Percentiles rank a stretch among this genome's conserved stretches.
Conservation (phyloP, 2,797 vertebrate genomes). For the Myotis daubentonii region DNA sequence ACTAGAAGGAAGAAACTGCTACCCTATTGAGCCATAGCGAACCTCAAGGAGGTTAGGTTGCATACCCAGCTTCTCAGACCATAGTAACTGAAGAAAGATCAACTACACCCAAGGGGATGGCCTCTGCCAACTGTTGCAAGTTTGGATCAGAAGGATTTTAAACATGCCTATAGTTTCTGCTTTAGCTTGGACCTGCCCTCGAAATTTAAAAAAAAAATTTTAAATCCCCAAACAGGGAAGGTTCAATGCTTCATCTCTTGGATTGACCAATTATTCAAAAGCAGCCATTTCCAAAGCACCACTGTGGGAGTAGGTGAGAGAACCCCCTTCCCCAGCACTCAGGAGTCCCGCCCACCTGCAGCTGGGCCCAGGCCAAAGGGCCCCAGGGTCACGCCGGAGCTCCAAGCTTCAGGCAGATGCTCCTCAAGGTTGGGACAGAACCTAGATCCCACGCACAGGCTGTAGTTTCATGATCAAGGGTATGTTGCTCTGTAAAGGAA, state of each 20-base stretch:
- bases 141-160: neutral
- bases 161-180: neutral
- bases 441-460: neutral
- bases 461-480: neutral
- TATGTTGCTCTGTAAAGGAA: neutral
- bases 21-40: neutral
- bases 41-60: neutral
- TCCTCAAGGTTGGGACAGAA: neutral
- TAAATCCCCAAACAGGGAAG: neutral
- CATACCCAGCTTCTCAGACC: neutral
- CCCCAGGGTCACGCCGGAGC: neutral
- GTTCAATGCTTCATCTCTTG: neutral
- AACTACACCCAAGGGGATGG: neutral
- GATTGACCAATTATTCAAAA: neutral
- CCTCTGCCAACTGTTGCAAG: neutral
- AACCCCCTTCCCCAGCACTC: neutral
- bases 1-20: neutral
- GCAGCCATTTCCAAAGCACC: neutral
- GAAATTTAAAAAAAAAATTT: neutral
- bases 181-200: neutral
- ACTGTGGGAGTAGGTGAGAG: neutral
- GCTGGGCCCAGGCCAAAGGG: neutral
- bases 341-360: neutral
- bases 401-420: neutral
- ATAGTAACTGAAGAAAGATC: neutral